phyloP scores from a whole-genome alignment of 2,888 invertebrate species.

The Alviniconcha strummeri region DNA sequence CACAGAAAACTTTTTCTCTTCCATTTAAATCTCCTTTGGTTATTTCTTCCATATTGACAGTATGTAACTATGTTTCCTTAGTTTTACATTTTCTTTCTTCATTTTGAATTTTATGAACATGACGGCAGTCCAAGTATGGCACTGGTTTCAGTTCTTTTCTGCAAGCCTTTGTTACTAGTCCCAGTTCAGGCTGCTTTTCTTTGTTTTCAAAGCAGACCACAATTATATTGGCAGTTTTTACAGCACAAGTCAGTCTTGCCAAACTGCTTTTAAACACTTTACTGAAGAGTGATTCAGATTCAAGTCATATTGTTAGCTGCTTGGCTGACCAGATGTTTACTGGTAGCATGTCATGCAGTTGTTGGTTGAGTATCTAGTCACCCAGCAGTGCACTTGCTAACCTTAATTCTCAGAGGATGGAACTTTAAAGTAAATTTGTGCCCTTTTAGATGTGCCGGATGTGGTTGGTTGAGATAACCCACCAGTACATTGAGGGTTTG shows the following conservation, averaged over 20 bases:
- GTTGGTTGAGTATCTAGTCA: not conserved
- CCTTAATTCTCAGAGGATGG: not conserved
- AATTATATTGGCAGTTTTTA: not conserved
- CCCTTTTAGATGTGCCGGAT: not conserved
- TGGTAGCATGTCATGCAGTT: constrained; percentile 1
- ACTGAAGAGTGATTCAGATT: not conserved
- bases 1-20: too few species aligned
- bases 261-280: not conserved
- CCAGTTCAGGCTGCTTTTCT: not conserved
- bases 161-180: not conserved
- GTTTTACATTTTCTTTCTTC: not conserved
- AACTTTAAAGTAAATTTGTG: not conserved
- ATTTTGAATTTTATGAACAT: not conserved
- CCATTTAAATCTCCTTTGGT: not conserved
- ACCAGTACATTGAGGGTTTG: not conserved
- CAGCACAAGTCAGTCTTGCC: not conserved
- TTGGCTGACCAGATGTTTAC: not conserved
- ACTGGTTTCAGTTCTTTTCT: not conserved
- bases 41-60: not conserved
- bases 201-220: not conserved
- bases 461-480: not conserved
- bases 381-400: not conserved
- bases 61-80: not conserved
- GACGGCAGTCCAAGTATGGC: not conserved
- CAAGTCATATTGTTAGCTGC: not conserved